phyloP scores from a whole-genome alignment of 2,888 invertebrate genomes.

The Drosophila atripex region DNA sequence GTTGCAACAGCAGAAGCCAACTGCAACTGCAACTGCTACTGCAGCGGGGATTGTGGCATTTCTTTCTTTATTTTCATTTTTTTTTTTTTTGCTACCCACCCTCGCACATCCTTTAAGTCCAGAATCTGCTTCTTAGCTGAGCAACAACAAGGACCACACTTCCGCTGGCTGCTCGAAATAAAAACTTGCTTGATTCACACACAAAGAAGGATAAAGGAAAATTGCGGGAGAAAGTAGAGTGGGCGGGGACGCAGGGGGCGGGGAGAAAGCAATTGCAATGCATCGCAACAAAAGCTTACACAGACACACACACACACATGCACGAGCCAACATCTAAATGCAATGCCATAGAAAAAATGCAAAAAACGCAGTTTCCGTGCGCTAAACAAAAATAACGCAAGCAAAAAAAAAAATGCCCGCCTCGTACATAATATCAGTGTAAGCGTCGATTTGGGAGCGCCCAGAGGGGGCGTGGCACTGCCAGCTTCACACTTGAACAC shows the following conservation, averaged over 20 bases:
- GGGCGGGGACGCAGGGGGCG: neutral
- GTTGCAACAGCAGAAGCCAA: slow-evolving; percentile 49
- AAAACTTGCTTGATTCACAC: slow-evolving; percentile 67
- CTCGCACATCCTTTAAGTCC: slow-evolving; percentile 15
- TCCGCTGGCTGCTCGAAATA: slow-evolving; percentile 76
- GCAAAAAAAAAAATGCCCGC: slow-evolving; percentile 7
- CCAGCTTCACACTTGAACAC: slow-evolving; percentile 77
- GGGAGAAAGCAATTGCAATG: slow-evolving; percentile 63
- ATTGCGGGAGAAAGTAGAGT: neutral
- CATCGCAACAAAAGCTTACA: slow-evolving; percentile 72
- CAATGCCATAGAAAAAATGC: slow-evolving; percentile 65
- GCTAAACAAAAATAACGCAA: slow-evolving; percentile 26
- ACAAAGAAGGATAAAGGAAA: slow-evolving; percentile 12
- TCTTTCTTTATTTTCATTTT: too few relatives aligned
- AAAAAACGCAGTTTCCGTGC: slow-evolving; percentile 73
- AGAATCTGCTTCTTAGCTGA: slow-evolving; percentile 61
- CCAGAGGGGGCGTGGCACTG: slow-evolving; percentile 63
- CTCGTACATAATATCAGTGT: slow-evolving; percentile 59
- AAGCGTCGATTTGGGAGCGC: slow-evolving; percentile 73
- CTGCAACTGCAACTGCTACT: slow-evolving; percentile 45
- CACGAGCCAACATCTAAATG: slow-evolving; percentile 73
- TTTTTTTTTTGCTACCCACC: neutral
- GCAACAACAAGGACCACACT: slow-evolving; percentile 64
- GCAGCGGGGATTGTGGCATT: neutral
- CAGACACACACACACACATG: slow-evolving; percentile 8